These are phyloP conservation scores for Bos javanicus DNA, from an alignment of 2,113 vertebrate genomes.

Conservation along the genomic window DNA sequence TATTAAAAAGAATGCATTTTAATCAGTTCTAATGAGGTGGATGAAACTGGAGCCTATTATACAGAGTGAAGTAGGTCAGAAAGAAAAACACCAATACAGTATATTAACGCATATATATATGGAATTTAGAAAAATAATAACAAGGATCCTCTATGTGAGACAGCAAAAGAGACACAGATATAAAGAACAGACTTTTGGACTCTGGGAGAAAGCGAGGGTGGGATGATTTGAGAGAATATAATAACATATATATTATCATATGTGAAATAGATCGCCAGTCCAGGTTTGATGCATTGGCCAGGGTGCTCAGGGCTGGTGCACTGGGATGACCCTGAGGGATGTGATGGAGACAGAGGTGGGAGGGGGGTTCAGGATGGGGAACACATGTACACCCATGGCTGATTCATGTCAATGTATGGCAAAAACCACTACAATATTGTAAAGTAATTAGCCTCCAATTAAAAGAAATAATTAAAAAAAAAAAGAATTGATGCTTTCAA, in stretches of 20 bases:
- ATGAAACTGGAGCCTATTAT: background rate
- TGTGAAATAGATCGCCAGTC: background rate
- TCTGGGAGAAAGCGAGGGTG: background rate
- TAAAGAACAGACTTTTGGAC: background rate
- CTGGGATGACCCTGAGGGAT: background rate
- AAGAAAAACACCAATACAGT: background rate
- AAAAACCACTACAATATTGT: background rate
- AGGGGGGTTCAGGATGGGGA: background rate
- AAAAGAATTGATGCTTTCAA: background rate
- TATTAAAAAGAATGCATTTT: background rate
- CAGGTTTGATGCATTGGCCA: background rate
- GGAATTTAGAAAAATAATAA: background rate
- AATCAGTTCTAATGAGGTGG: background rate
- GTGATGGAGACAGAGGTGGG: background rate
- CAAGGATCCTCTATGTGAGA: background rate
- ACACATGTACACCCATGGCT: background rate
- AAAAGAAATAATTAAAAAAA: background rate
- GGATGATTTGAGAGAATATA: background rate
- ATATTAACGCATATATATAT: background rate
- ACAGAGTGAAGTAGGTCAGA: background rate
- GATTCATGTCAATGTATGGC: background rate
- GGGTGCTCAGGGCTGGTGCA: background rate
- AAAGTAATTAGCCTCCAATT: background rate
- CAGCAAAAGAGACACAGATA: background rate
- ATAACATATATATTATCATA: background rate